Evolutionary conservation across 2,888 invertebrate genomes (phyloP), one percentile per base, ranked within the genome.

Genomic region (Meghimatium bilineatum): DNA sequence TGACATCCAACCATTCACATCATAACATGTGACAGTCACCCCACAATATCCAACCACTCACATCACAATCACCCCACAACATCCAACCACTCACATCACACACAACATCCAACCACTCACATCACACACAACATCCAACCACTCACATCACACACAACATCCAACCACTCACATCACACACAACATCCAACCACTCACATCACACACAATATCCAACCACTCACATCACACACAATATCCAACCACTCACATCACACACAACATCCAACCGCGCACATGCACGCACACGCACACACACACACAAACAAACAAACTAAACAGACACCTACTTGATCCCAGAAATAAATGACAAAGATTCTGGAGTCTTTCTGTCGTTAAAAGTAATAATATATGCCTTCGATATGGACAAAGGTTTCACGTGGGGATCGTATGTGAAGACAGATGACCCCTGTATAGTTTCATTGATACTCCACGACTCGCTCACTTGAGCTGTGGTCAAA

Each of bases 341-440:
- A 85, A 99, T 96, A 86, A 97, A 96, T 91, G 96, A 97, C 85
- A 98, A 95, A 60, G 97, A 96, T 80, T 96, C 96, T 1, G 99
- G 99, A 94, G 99, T 99, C 80, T 97, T 96, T 94, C 98, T 97
- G 92, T 99, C 99, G 93, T 97, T 99, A 94, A 99, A 98, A 0
- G 97, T 96, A 92, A 97, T 97, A 94, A 99, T 95, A 83, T 96
- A 95, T 34, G 97, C 94, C 91, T 95, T 95, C 83, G 95, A 93
- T 84, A 94, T 71, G 17, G 78, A 69, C 14, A 56, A 49, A 17
- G 63, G 63, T 17, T 23, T 17, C 20, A 34, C 26, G 20, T 52
- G 56, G 0, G 49, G 23, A 17, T 80, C 74, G 67, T 83, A 44
- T 10, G 38, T 52, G 32, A 60, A 72, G 71, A 86, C 80, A 36